Percentiles rank a stretch among this genome's conserved stretches.
phyloP scores from a whole-genome alignment of 2,888 invertebrate genomes.

The Cryptosula pallasiana region DNA sequence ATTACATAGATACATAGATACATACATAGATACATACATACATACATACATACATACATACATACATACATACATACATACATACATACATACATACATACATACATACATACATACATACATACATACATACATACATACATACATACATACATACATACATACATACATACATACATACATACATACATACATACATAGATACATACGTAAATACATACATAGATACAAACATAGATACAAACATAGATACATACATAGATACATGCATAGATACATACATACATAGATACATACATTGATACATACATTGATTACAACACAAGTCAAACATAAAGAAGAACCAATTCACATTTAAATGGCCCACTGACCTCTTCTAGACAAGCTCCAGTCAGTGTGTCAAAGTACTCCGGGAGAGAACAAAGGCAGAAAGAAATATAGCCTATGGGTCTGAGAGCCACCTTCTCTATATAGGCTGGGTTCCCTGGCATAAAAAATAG shows the following conservation, averaged over 20 bases:
- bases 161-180: background rate
- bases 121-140: background rate
- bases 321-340: too few species aligned
- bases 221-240: too few species aligned
- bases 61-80: background rate
- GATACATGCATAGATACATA: too few species aligned
- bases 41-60: background rate
- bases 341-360: too few species aligned
- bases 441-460: background rate
- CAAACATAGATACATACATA: too few species aligned
- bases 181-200: background rate
- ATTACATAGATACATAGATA: background rate
- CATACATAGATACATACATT: too few species aligned
- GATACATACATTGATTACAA: too few species aligned
- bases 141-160: background rate
- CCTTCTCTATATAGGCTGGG: background rate
- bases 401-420: background rate
- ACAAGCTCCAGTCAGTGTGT: background rate
- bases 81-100: background rate
- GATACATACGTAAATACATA: too few species aligned
- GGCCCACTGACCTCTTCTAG: background rate
- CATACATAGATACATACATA: background rate
- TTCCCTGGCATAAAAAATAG: background rate
- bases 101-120: background rate
- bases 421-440: slow-evolving; percentile 1